Evolutionary conservation across 2,888 invertebrate genomes (phyloP), one percentile per base, ranked within the genome.

Genomic region (Stenchaetothrips biformis): DNA sequence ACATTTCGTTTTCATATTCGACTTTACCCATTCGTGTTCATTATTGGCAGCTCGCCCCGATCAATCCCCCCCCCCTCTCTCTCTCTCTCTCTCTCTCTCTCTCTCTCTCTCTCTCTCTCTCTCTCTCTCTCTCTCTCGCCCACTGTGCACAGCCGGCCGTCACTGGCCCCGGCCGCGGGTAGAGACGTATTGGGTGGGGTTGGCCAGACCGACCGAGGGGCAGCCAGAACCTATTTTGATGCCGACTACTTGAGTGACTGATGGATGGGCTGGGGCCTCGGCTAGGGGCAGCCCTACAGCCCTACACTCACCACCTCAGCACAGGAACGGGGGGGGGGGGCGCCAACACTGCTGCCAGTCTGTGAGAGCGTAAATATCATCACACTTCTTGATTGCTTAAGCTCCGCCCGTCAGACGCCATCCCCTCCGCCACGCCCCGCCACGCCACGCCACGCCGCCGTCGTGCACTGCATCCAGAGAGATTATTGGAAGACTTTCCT

Each of bases 371-470:
- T 67, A 67, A 67, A 67, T 67, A 67, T 67, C 67, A 67, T 67
- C 67, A 67, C 67, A 67, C 67, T n/a, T 67, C 67, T 21, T 67
- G 67, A 67, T 67, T 67, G 67, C 21, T 67, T n/a, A 21, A 16
- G 13, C 53, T 13, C 11, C 53, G 13, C 53, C 16, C 53, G 53
- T 53, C 53, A n/a, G n/a, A n/a, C n/a, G n/a, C n/a, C n/a, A n/a
- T n/a, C n/a, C n/a, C n/a, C n/a, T n/a, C 53, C 53, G 53, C 53
- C 53, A 2, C 3, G 53, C 53, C 53, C 13, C 53, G 53, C 53
- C 53, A 7, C 2, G 53, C 53, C 53, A 16, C 53, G 53, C 53
- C 53, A 53, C 6, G 53, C 53, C n/a, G 53, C 53, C 53, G 2
- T 53, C 11, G n/a, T n/a, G 53, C 53, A 13, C 16, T 6, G 53